Percentiles rank a stretch among this genome's conserved stretches.
phyloP scores from a whole-genome alignment of 2,888 invertebrate genomes.

The Nemapogon koenigi region DNA sequence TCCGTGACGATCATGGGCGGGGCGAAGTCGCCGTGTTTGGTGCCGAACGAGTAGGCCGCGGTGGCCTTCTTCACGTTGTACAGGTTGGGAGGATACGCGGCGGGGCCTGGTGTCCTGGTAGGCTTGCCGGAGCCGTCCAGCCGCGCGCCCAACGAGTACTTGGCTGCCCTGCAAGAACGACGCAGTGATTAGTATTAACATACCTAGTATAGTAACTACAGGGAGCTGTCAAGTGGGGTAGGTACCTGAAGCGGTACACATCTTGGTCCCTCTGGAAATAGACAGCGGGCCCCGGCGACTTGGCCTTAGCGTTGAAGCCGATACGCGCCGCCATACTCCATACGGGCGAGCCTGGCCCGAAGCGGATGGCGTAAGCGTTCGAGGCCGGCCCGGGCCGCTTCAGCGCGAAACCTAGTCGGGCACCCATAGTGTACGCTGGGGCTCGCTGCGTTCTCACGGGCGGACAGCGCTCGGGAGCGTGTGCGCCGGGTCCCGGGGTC shows the following conservation, averaged over 20 bases:
- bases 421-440: slow-evolving; percentile 13
- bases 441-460: slow-evolving; percentile 9
- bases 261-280: slow-evolving; percentile 52
- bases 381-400: slow-evolving; percentile 65
- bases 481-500: slow-evolving; percentile 20
- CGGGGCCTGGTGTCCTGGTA: slow-evolving; percentile 27
- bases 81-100: slow-evolving; percentile 54
- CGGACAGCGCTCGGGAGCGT: slow-evolving; percentile 12
- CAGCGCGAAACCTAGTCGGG: slow-evolving; percentile 22
- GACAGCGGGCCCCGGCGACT: slow-evolving; percentile 60
- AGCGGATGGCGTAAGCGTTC: slow-evolving; percentile 58
- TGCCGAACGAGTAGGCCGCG: slow-evolving; percentile 66
- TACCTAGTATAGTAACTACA: not conserved
- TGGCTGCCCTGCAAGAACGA: slow-evolving; percentile 30
- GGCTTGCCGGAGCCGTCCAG: slow-evolving; percentile 24
- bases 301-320: slow-evolving; percentile 30
- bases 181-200: slow-evolving; percentile 8
- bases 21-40: slow-evolving; percentile 57
- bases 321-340: slow-evolving; percentile 51
- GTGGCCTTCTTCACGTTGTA: slow-evolving; percentile 42
- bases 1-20: slow-evolving; percentile 65
- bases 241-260: slow-evolving; percentile 35
- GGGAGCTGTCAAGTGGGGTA: not conserved
- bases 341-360: slow-evolving; percentile 52
- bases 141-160: slow-evolving; percentile 42